Percentiles rank a stretch among this genome's conserved stretches.
phyloP scores from a whole-genome alignment of 2,888 invertebrate genomes.

The Sycophila texana region DNA sequence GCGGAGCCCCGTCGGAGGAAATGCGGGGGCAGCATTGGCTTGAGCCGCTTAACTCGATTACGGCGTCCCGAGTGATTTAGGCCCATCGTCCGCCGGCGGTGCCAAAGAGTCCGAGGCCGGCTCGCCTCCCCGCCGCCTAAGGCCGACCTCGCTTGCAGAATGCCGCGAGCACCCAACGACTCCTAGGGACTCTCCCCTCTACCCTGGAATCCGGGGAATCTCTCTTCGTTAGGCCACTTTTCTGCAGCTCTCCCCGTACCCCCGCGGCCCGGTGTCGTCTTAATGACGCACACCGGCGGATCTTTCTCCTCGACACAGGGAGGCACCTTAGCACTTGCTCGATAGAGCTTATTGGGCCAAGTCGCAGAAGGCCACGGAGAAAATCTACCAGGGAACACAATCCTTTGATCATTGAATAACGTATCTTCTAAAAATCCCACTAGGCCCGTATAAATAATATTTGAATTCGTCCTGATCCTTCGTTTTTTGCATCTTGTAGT shows the following conservation, averaged over 20 bases:
- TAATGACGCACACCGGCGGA: neutral
- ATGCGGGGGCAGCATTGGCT: too few relatives aligned
- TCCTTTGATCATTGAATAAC: constrained; percentile 22
- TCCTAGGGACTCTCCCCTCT: constrained; percentile 25
- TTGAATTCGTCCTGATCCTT: constrained; percentile 1
- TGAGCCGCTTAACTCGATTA: constrained; percentile 57
- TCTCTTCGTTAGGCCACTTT: constrained; percentile 64
- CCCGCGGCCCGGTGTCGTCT: neutral
- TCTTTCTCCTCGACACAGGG: neutral
- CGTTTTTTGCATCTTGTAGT: neutral
- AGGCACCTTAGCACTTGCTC: too few relatives aligned
- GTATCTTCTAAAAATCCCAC: constrained; percentile 41
- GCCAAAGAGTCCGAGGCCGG: constrained; percentile 47
- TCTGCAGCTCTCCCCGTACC: constrained; percentile 49
- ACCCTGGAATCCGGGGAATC: constrained; percentile 65
- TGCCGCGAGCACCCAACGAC: constrained; percentile 49
- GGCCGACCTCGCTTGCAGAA: constrained; percentile 54
- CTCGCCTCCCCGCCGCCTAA: constrained; percentile 33
- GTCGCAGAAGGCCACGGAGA: constrained; percentile 5
- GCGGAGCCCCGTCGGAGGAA: too few relatives aligned
- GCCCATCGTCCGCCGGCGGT: constrained; percentile 23
- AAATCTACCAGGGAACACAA: constrained; percentile 47
- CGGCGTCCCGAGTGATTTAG: constrained; percentile 48
- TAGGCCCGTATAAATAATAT: neutral
- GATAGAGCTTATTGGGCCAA: too few relatives aligned